Conservation (phyloP, 2,113 vertebrate genomes). For the Myiopsitta monachus region DNA sequence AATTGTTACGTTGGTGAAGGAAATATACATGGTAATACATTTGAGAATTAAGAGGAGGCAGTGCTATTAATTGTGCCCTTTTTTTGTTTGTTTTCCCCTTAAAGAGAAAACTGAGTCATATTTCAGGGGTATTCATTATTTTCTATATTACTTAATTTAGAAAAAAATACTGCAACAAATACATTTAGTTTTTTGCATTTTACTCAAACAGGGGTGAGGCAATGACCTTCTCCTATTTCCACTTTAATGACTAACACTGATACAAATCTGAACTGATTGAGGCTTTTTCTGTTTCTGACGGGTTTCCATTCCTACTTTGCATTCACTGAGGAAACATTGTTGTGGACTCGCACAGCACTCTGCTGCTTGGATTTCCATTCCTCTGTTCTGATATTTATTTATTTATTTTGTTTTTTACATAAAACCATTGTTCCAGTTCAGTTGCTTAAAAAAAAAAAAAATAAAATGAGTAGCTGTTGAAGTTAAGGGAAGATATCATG, state of each 20-base stretch:
- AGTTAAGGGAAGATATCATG: background rate
- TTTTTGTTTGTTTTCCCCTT: background rate
- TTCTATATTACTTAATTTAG: background rate
- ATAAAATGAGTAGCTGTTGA: background rate
- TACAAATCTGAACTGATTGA: background rate
- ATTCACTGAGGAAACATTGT: background rate
- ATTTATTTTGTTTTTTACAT: background rate
- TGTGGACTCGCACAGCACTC: background rate
- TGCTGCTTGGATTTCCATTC: background rate
- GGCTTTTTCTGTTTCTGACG: background rate
- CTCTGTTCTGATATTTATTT: background rate
- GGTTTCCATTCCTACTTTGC: background rate
- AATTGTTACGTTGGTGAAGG: background rate
- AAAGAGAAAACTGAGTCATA: background rate
- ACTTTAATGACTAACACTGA: background rate
- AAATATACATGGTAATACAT: background rate
- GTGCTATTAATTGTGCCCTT: background rate
- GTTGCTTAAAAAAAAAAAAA: background rate
- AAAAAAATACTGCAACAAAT: background rate
- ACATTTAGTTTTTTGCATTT: background rate
- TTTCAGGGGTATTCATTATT: background rate
- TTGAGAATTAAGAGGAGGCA: background rate
- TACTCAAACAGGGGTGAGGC: accelerated
- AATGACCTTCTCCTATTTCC: background rate
- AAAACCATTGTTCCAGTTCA: background rate